These are phyloP conservation scores for Micronycteris hirsuta DNA, from an alignment of 2,113 vertebrate genomes.

Conservation along the genomic window DNA sequence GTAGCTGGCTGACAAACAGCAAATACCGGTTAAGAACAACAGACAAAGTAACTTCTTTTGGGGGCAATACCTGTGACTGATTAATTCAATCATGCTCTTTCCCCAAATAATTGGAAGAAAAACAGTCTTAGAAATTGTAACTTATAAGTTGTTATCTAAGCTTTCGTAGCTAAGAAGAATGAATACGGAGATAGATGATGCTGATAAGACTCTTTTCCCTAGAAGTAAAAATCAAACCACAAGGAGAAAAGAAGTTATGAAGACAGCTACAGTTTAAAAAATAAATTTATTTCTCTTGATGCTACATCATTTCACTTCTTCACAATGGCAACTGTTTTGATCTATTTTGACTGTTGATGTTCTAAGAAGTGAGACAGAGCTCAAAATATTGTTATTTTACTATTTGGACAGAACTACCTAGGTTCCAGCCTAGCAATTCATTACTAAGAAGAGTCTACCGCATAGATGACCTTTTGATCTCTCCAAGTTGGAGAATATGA, in stretches of 20 bases:
- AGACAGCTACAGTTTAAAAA: neutral
- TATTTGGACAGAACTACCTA: neutral
- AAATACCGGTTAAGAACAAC: neutral
- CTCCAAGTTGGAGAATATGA: neutral
- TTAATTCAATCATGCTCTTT: neutral
- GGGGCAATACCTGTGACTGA: neutral
- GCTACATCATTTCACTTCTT: neutral
- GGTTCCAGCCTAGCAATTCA: neutral
- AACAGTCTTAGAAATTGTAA: neutral
- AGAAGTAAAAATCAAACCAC: neutral
- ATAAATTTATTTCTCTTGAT: neutral
- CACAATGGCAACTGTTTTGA: neutral
- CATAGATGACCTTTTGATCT: neutral
- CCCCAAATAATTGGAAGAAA: neutral
- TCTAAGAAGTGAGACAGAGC: neutral
- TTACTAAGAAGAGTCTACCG: neutral
- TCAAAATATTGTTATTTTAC: neutral
- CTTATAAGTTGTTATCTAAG: neutral
- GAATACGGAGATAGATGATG: neutral
- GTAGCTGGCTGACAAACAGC: neutral
- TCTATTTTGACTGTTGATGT: neutral
- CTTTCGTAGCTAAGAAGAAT: neutral
- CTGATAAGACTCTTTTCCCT: neutral
- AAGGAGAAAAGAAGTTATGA: neutral
- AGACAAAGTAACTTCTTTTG: neutral